Conservation (phyloP, 2,113 vertebrate genomes). For the Girardinichthys multiradiatus region DNA sequence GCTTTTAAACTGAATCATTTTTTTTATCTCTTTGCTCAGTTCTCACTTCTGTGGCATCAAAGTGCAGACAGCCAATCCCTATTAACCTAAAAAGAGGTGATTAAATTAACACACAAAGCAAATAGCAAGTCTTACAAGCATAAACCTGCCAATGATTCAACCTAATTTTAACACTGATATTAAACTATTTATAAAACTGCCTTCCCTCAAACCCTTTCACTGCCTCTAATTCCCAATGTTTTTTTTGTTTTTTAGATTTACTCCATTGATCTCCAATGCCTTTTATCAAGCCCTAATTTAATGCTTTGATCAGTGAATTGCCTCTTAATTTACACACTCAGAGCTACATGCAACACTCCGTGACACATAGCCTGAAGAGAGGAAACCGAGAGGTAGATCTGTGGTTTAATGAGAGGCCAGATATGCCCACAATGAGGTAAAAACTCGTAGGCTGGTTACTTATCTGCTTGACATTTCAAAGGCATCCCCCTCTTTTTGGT, state of each 20-base stretch:
- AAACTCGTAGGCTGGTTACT: slow-evolving; percentile 32
- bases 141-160: slow-evolving; percentile 39
- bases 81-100: slow-evolving; percentile 34
- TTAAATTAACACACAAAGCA: slow-evolving; percentile 36
- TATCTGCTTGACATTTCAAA: slow-evolving; percentile 53
- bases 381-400: slow-evolving; percentile 41
- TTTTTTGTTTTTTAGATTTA: not conserved
- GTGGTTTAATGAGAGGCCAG: slow-evolving; percentile 67
- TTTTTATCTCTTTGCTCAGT: slow-evolving; percentile 21
- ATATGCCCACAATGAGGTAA: not conserved
- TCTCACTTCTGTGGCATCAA: slow-evolving; percentile 11
- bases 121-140: not conserved
- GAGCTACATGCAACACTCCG: slow-evolving; percentile 36
- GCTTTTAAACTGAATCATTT: not conserved
- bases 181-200: slow-evolving; percentile 19
- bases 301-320: slow-evolving; percentile 51
- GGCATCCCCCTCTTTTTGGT: slow-evolving; percentile 27
- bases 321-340: slow-evolving; percentile 40
- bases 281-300: slow-evolving; percentile 54
- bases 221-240: slow-evolving; percentile 2
- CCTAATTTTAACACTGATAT: slow-evolving; percentile 36
- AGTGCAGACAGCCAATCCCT: slow-evolving; percentile 28
- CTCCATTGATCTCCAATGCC: slow-evolving; percentile 45
- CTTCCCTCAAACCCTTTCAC: slow-evolving; percentile 35
- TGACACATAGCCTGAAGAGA: slow-evolving; percentile 15